A percentile compares a stretch with the other conserved stretches of the same genome.
Evolutionary conservation across 2,888 invertebrate species (phyloP).

Genomic region (Axea sp.): DNA sequence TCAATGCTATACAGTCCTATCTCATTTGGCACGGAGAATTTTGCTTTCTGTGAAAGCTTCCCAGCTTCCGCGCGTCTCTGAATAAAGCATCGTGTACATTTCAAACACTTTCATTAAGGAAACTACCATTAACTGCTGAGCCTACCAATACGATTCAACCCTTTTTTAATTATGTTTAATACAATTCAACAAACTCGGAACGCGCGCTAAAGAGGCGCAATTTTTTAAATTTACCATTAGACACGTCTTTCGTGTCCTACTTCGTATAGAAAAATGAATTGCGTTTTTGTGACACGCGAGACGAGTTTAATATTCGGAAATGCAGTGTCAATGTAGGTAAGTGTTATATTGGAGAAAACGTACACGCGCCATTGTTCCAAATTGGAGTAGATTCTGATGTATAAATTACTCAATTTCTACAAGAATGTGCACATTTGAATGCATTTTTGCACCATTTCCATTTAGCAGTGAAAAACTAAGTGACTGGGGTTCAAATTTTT

Average conservation of each 20-base stretch:
- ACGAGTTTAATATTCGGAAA: slow-evolving; percentile 23
- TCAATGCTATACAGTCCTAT: slow-evolving; percentile 29
- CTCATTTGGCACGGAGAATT: slow-evolving; percentile 46
- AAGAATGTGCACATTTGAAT: too few relatives aligned
- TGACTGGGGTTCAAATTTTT: too few relatives aligned
- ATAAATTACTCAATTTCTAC: too few relatives aligned
- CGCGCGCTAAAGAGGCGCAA: slow-evolving; percentile 1
- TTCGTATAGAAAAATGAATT: slow-evolving; percentile 21
- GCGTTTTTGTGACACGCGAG: slow-evolving; percentile 16
- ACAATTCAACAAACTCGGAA: slow-evolving; percentile 21
- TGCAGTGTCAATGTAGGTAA: slow-evolving; percentile 36
- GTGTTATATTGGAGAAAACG: slow-evolving; percentile 16
- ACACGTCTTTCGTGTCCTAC: background rate
- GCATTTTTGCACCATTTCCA: too few relatives aligned
- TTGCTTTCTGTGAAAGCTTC: slow-evolving; percentile 47
- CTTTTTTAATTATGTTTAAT: slow-evolving; percentile 38
- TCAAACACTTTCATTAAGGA: slow-evolving; percentile 57
- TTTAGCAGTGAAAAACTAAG: too few relatives aligned
- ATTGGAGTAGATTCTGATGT: too few relatives aligned
- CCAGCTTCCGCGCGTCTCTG: slow-evolving; percentile 18
- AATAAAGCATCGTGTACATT: slow-evolving; percentile 45
- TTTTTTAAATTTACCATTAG: slow-evolving; percentile 7
- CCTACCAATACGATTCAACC: slow-evolving; percentile 42
- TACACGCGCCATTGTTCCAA: too few relatives aligned
- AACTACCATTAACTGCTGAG: slow-evolving; percentile 43